phyloP scores from a whole-genome alignment of 2,113 vertebrate genomes.

The Hippocampus comes region DNA sequence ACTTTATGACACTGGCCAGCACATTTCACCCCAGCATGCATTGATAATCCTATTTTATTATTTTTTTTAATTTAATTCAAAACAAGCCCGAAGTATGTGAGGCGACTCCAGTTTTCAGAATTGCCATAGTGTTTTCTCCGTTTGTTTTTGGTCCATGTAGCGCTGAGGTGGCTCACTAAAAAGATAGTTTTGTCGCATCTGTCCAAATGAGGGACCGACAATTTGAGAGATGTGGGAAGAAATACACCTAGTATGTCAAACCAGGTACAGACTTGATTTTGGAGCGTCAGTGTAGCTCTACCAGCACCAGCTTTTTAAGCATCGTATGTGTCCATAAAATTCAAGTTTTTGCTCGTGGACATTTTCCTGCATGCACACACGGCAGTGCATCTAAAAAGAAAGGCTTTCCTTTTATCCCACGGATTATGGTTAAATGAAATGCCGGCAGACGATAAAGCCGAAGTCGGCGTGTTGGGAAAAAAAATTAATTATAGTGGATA shows the following conservation, averaged over 20 bases:
- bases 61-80: too few relatives aligned
- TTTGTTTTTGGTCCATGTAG: neutral
- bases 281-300: neutral
- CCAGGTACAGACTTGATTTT: neutral
- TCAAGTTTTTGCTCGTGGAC: slow-evolving; percentile 31
- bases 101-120: neutral
- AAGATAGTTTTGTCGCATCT: neutral
- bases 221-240: neutral
- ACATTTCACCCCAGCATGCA: neutral
- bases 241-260: neutral
- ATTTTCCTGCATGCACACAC: slow-evolving; percentile 8
- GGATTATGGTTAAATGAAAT: slow-evolving; percentile 72
- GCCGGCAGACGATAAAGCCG: slow-evolving; percentile 59
- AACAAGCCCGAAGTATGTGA: too few relatives aligned
- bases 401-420: slow-evolving; percentile 54
- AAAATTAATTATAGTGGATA: slow-evolving; percentile 73
- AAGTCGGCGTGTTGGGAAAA: slow-evolving; percentile 40
- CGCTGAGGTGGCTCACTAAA: neutral
- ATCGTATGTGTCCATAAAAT: slow-evolving; percentile 29
- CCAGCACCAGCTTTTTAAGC: slow-evolving; percentile 22
- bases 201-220: neutral
- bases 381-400: slow-evolving; percentile 61
- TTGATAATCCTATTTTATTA: neutral
- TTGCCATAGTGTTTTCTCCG: neutral
- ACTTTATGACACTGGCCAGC: neutral